Conservation (phyloP, 2,113 vertebrate species). For the Lophotis ruficrista region DNA sequence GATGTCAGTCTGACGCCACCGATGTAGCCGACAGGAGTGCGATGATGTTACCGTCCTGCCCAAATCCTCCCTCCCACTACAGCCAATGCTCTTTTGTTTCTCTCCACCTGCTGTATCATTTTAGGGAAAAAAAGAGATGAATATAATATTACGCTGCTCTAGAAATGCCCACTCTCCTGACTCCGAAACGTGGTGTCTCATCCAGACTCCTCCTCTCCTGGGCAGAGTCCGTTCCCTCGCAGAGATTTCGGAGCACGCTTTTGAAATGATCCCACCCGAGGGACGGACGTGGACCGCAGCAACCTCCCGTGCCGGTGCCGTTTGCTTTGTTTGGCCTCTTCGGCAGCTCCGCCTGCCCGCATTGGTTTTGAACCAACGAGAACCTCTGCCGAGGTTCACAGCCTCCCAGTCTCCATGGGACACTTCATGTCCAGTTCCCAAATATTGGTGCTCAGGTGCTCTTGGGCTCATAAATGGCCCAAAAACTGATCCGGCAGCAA, state of each 20-base stretch:
- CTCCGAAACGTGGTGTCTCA: background rate
- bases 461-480: background rate
- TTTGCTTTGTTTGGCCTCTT: background rate
- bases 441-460: too few relatives aligned
- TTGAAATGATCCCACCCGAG: background rate
- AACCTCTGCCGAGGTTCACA: too few relatives aligned
- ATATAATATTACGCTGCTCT: background rate
- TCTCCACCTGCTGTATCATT: background rate
- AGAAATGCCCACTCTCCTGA: background rate
- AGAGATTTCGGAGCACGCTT: background rate
- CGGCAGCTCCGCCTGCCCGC: background rate
- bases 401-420: too few relatives aligned
- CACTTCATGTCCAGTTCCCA: background rate
- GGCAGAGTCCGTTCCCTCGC: accelerated
- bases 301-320: accelerated
- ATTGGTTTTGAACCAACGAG: background rate
- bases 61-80: background rate
- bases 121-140: background rate
- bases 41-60: background rate
- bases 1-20: background rate
- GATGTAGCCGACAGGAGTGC: background rate
- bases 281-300: background rate
- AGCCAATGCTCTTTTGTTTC: background rate
- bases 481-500: background rate
- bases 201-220: background rate